Conservation (phyloP, 2,113 vertebrate genomes). For the Glaucidium brasilianum region DNA sequence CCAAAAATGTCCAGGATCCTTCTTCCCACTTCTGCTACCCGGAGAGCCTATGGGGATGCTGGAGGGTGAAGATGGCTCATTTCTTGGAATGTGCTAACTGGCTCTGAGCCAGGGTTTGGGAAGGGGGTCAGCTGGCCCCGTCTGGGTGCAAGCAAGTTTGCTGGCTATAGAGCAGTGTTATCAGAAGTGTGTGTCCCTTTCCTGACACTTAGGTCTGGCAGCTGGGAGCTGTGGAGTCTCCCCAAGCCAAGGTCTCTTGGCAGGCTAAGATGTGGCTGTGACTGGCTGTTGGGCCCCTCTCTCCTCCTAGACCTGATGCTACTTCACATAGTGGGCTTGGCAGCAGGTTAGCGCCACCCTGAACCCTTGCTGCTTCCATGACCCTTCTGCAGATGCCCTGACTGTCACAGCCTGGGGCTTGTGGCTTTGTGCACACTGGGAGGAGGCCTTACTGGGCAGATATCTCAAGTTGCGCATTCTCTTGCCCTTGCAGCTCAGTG, state of each 20-base stretch:
- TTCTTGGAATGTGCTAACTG: neutral
- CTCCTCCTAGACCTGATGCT: neutral
- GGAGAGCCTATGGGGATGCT: neutral
- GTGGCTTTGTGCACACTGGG: neutral
- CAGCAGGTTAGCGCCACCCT: neutral
- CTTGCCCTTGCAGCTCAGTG: neutral
- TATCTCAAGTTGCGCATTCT: neutral
- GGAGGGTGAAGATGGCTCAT: neutral
- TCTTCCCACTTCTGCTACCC: neutral
- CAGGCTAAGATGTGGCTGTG: neutral
- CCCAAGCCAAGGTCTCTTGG: neutral
- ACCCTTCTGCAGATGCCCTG: neutral
- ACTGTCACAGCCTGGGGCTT: neutral
- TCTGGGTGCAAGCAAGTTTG: neutral
- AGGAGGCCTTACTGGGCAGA: neutral
- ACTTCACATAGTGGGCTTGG: rapidly evolving
- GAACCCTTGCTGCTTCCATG: neutral
- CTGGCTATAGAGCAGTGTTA: neutral
- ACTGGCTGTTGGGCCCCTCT: neutral
- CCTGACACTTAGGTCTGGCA: neutral
- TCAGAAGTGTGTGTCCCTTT: neutral
- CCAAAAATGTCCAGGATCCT: neutral
- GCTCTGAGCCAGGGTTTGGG: neutral
- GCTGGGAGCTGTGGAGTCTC: neutral
- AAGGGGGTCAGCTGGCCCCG: neutral